These are phyloP conservation scores for Polypterus bichir DNA, from an alignment of 2,113 vertebrate genomes.

Conservation along the genomic window DNA sequence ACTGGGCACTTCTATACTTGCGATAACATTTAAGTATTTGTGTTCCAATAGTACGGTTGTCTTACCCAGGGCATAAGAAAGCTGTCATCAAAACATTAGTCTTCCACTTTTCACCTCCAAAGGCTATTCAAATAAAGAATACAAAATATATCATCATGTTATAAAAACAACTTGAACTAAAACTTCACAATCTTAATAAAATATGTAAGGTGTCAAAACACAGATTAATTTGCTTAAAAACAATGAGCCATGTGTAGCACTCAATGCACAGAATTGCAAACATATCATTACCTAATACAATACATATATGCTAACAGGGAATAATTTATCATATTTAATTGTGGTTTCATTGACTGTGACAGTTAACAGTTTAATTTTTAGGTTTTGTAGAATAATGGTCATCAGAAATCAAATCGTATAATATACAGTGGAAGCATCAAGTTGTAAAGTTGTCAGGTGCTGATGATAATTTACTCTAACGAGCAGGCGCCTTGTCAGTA, in stretches of 20 bases:
- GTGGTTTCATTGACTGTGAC: too few species aligned
- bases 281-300: too few species aligned
- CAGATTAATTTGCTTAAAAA: background rate
- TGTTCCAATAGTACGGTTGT: too few species aligned
- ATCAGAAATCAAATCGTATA: background rate
- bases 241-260: too few species aligned
- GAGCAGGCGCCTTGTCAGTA: conserved; percentile 55
- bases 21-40: too few species aligned
- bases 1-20: too few species aligned
- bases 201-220: conserved; percentile 24
- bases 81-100: conserved; percentile 63
- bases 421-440: conserved; percentile 32
- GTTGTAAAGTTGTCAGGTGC: conserved; percentile 52
- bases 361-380: too few species aligned
- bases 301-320: too few species aligned
- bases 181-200: conserved; percentile 28
- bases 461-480: conserved; percentile 64
- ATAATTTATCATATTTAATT: too few species aligned
- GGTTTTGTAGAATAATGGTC: too few species aligned
- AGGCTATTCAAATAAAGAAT: conserved; percentile 43
- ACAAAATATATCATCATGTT: conserved; percentile 52
- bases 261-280: too few species aligned
- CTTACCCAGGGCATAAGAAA: conserved; percentile 58
- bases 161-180: conserved; percentile 26
- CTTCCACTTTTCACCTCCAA: conserved; percentile 65